Base-by-base conservation (phyloP, 2,113 vertebrate genomes). In the Vicugna pacos region DNA sequence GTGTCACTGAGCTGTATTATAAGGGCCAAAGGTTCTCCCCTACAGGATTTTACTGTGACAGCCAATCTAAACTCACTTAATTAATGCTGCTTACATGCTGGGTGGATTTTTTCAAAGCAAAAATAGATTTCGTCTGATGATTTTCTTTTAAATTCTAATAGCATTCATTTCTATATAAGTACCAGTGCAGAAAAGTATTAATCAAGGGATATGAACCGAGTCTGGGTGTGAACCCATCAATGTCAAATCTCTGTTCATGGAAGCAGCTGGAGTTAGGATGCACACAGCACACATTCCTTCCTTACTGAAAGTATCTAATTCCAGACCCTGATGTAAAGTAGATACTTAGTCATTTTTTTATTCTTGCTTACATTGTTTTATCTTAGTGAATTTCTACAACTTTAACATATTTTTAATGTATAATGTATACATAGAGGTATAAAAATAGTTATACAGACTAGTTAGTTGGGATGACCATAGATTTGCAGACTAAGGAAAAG, bases 121-220 rank as follows among this genome's bases (percentile, higher is more conserved):
- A 97, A 94, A 91, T 17, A 96, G 42, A 73, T 65, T 87, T 69
- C 80, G 35, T 48, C 97, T 62, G 19, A 0, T 28, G 2, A 22
- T 91, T 62, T 95, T 91, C 80, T 9, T 97, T 97, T 50, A 76
- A 98, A 98, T 94, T 96, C 64, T 97, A 92, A 65, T 60, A 95
- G 62, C 93, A 92, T 90, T 76, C 87, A 87, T 50, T 88, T 62
- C n/a, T 46, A 3, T 0, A 15, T 89, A 98, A 96, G 65, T 94
- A 69, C 52, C 52, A 95, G 79, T 15, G 42, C 95, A 95, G 5
- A 95, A 90, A 94, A 94, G 73, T 67, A 30, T 96, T 96, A 96
- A 96, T 69, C 65, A 32, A 46, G 72, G 75, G 42, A 28, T 38
- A 50, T 3, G 2, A 97, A 46, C 65, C 60, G 65, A 93, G 89